These are phyloP conservation scores for Drosophila vallismaia DNA, from an alignment of 2,888 invertebrate genomes.

Conservation along the genomic window DNA sequence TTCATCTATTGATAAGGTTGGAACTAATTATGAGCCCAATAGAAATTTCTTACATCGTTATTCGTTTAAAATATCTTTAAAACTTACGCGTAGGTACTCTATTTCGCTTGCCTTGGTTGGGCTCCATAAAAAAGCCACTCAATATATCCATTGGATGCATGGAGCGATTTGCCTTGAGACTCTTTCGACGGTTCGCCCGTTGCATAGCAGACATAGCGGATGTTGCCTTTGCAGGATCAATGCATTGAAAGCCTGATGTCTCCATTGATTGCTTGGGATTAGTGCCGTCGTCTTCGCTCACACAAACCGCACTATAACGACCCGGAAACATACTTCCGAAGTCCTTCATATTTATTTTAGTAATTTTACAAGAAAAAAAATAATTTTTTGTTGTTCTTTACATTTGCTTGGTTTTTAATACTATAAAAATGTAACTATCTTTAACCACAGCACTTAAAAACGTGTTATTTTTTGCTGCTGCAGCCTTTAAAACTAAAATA, in stretches of 20 bases:
- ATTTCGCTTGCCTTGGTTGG: slow-evolving; percentile 79
- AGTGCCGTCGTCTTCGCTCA: slow-evolving; percentile 75
- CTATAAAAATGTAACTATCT: slow-evolving; percentile 7
- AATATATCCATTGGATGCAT: slow-evolving; percentile 84
- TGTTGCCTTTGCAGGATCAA: slow-evolving; percentile 39
- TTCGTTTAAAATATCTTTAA: neutral
- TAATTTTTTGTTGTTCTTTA: slow-evolving; percentile 85
- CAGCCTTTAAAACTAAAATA: slow-evolving; percentile 41
- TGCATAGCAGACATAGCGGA: slow-evolving; percentile 47
- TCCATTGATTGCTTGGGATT: slow-evolving; percentile 33
- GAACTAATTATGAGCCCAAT: neutral
- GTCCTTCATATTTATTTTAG: slow-evolving; percentile 86
- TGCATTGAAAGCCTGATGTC: slow-evolving; percentile 36
- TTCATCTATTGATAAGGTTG: neutral
- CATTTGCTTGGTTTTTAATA: slow-evolving; percentile 63
- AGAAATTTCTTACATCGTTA: too few species aligned
- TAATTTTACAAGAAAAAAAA: slow-evolving; percentile 2
- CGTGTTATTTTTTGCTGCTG: slow-evolving; percentile 55
- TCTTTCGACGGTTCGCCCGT: slow-evolving; percentile 73
- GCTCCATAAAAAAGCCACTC: slow-evolving; percentile 84
- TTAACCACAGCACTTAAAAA: slow-evolving; percentile 51
- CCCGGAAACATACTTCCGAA: slow-evolving; percentile 86
- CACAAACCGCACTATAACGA: slow-evolving; percentile 86
- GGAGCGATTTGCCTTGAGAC: slow-evolving; percentile 83
- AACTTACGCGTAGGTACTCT: slow-evolving; percentile 85